Conservation (phyloP, 2,113 vertebrate genomes). For the Pachyramphus minor region DNA sequence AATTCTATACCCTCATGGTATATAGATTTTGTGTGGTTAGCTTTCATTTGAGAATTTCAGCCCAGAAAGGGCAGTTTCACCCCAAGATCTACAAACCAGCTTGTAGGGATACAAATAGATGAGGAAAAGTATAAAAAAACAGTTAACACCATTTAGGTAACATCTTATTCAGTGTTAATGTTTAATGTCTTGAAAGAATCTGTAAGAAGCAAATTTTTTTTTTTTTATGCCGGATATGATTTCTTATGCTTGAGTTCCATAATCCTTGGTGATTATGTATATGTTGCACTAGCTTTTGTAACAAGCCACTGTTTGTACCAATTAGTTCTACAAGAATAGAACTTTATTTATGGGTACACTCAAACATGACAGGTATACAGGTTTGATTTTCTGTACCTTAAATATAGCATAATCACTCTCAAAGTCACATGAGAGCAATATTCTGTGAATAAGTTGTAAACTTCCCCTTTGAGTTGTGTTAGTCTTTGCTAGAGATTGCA, state of each 20-base stretch:
- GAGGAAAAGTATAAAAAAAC: background rate
- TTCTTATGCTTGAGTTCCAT: slow-evolving; percentile 1
- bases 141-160: background rate
- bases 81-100: background rate
- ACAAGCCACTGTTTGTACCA: background rate
- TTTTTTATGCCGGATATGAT: background rate
- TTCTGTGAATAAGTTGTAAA: background rate
- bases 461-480: background rate
- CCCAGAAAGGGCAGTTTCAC: background rate
- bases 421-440: background rate
- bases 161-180: background rate
- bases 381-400: slow-evolving; percentile 29
- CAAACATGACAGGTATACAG: slow-evolving; percentile 9
- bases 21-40: background rate
- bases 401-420: background rate
- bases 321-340: slow-evolving; percentile 36
- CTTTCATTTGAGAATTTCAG: background rate
- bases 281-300: background rate
- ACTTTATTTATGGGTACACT: slow-evolving; percentile 19
- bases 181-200: background rate
- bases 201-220: background rate
- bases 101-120: background rate
- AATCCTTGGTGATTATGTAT: slow-evolving; percentile 11
- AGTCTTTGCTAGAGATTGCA: background rate
- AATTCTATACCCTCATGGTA: background rate